A percentile compares a stretch with the other conserved stretches of the same genome.
phyloP scores from a whole-genome alignment of 1,140 invertebrate genomes.

The Eriosoma lanigerum region DNA sequence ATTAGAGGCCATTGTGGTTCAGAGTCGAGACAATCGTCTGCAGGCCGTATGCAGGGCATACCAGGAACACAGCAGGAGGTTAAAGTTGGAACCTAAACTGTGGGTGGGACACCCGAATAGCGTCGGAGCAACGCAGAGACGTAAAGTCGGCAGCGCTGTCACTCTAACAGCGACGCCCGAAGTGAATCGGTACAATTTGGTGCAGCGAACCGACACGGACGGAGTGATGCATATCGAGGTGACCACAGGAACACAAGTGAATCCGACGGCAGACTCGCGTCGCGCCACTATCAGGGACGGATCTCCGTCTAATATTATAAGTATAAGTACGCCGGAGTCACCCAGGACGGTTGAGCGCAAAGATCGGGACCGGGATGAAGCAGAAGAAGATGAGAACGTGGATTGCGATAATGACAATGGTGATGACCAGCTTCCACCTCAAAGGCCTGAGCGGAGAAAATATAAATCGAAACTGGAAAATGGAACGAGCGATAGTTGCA shows the following conservation, averaged over 20 bases:
- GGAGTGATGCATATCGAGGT: slow-evolving; percentile 56
- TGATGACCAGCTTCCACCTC: slow-evolving; percentile 50
- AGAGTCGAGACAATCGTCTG: slow-evolving; percentile 50
- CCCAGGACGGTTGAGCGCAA: background rate
- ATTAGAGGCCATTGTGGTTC: slow-evolving; percentile 55
- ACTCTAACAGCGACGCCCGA: slow-evolving; percentile 12
- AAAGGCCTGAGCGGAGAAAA: slow-evolving; percentile 54
- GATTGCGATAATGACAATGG: slow-evolving; percentile 19
- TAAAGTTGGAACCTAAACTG: slow-evolving; percentile 49
- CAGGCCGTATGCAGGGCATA: slow-evolving; percentile 53
- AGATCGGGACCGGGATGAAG: background rate
- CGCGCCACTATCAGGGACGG: slow-evolving; percentile 5
- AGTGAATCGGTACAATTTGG: slow-evolving; percentile 53
- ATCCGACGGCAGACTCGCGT: background rate
- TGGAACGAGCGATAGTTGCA: background rate
- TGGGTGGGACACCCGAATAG: background rate
- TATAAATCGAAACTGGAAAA: slow-evolving; percentile 41
- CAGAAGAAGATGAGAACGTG: slow-evolving; percentile 42
- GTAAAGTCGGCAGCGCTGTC: background rate
- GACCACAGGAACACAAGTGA: no score
- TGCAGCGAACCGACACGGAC: slow-evolving; percentile 55
- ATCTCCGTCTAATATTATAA: slow-evolving; percentile 55
- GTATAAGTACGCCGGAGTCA: slow-evolving; percentile 55
- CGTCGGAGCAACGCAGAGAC: background rate
- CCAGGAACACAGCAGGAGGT: slow-evolving; percentile 54